phyloP scores from a whole-genome alignment of 2,888 invertebrate genomes.

The Sphinx pinastri region DNA sequence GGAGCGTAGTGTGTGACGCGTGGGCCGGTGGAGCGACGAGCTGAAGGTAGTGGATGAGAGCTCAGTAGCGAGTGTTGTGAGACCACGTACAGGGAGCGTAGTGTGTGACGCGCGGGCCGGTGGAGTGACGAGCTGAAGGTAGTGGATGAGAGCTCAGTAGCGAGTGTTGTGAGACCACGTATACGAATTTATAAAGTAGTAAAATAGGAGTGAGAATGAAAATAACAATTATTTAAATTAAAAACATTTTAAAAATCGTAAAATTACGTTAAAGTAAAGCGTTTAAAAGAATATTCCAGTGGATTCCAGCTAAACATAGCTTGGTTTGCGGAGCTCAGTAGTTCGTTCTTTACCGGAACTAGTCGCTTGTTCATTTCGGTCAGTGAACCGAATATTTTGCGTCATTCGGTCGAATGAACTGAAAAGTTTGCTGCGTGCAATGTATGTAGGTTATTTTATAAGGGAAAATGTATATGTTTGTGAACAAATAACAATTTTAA shows the following conservation, averaged over 20 bases:
- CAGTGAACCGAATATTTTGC: constrained; percentile 22
- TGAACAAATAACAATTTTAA: not conserved
- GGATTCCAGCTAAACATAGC: not conserved
- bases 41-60: too few species aligned
- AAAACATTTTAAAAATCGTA: not conserved
- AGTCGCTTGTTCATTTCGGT: constrained; percentile 19
- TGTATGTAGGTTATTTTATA: not conserved
- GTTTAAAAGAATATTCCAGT: constrained; percentile 6
- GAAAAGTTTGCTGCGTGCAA: constrained; percentile 10
- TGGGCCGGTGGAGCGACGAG: too few species aligned
- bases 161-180: too few species aligned
- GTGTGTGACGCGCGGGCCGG: too few species aligned
- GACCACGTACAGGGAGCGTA: too few species aligned
- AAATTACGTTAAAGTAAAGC: not conserved
- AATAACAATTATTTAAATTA: not conserved
- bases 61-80: too few species aligned
- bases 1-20: too few species aligned
- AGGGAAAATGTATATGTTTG: not conserved
- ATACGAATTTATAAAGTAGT: too few species aligned
- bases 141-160: too few species aligned
- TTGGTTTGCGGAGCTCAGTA: not conserved
- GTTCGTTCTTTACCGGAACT: constrained; percentile 18
- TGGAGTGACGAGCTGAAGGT: too few species aligned
- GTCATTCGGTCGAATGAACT: constrained; percentile 11
- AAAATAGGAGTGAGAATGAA: too few species aligned